Percentiles rank a stretch among this genome's conserved stretches.
Evolutionary conservation across 2,888 invertebrate genomes (phyloP).

Genomic region (Seladonia tumulorum): DNA sequence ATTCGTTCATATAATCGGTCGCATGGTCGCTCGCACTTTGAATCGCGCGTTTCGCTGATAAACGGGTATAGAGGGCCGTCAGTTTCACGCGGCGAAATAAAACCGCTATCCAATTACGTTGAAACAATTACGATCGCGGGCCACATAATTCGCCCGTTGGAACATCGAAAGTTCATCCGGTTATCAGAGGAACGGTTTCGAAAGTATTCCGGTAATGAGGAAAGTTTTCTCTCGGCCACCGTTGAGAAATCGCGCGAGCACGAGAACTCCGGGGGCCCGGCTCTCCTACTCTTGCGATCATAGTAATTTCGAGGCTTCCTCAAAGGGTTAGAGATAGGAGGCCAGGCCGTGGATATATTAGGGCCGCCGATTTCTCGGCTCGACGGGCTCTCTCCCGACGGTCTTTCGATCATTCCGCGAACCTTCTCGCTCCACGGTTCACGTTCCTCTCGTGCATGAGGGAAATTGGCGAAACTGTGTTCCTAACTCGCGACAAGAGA

Average conservation of each 20-base stretch:
- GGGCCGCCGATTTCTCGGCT: background rate
- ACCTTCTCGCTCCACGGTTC: background rate
- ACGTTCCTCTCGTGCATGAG: background rate
- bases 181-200: conserved; percentile 58
- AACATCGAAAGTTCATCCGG: conserved; percentile 56
- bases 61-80: background rate
- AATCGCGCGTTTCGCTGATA: conserved; percentile 7
- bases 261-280: background rate
- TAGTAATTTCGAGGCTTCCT: conserved; percentile 14
- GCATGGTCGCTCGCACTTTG: background rate
- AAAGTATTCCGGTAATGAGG: conserved; percentile 68
- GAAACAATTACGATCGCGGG: conserved; percentile 50
- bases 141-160: conserved; percentile 31
- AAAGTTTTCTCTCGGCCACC: conserved; percentile 58
- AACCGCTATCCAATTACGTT: conserved; percentile 43
- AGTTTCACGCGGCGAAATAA: conserved; percentile 1
- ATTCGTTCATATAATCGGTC: background rate
- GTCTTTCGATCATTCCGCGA: background rate
- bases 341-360: background rate
- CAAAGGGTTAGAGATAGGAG: background rate
- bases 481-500: background rate
- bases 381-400: background rate
- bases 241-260: conserved; percentile 46
- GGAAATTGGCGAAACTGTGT: conserved; percentile 4
- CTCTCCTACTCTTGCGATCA: background rate